Evolutionary conservation across 2,113 vertebrate species (phyloP).

Genomic region (Odocoileus hemionus): DNA sequence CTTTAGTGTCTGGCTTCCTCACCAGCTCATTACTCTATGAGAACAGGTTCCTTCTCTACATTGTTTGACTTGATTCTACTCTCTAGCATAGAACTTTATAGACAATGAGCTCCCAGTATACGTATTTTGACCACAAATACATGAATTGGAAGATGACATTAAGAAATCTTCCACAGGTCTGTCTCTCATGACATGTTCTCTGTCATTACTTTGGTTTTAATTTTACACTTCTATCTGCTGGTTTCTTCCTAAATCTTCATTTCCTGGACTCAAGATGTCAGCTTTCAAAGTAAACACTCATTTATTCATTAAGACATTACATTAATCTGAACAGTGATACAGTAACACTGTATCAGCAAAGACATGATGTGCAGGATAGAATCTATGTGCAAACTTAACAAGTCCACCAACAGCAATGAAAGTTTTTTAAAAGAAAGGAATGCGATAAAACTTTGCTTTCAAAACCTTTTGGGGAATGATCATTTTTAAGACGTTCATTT

Average conservation of each 20-base stretch:
- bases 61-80: not conserved
- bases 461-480: not conserved
- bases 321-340: not conserved
- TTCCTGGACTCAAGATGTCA: not conserved
- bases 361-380: not conserved
- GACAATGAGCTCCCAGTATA: no score
- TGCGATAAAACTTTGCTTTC: not conserved
- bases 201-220: not conserved
- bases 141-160: not conserved
- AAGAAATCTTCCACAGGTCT: not conserved
- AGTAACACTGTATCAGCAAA: not conserved
- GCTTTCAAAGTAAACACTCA: not conserved
- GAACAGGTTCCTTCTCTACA: not conserved
- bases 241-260: not conserved
- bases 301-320: not conserved
- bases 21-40: not conserved
- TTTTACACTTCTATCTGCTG: not conserved
- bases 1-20: not conserved
- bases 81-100: not conserved
- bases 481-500: not conserved
- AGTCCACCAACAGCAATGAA: not conserved
- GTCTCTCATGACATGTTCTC: not conserved
- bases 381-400: not conserved
- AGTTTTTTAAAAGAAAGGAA: not conserved
- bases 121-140: not conserved